Base-by-base conservation (phyloP, 2,888 invertebrate genomes). In the Oligia fasciuncula region DNA sequence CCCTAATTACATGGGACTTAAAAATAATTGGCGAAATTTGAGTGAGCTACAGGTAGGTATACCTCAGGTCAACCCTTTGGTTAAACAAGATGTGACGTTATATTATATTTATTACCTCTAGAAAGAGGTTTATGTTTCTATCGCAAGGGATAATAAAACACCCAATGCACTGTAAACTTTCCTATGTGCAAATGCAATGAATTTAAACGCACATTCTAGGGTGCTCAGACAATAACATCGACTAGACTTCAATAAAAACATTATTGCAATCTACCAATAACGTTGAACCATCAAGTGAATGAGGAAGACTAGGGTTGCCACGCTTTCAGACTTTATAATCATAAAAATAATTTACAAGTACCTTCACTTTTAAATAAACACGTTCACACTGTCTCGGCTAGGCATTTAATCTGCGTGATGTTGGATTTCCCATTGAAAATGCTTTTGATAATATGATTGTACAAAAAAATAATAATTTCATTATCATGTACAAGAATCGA, bases 211-310 rank as follows among this genome's bases (percentile, higher is more conserved):
- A 40, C n/a, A 19, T 14, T 51, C 57, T 43, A 70, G 54, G 40
- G 71, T 35, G 19, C 67, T 51, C 63, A 57, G 35, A 73, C 73
- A 80, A 72, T 74, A 85, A 75, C 62, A 83, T 76, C 49, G 67
- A 76, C 79, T 73, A 73, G 63, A 73, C 73, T 73, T 63, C 67
- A 73, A 84, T 84, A 84, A 85, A 84, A 85, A 76, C 73, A 81
- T 71, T 85, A 84, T 85, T 76, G 71, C 66, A 57, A 84, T 60
- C 71, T 72, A 76, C 85, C 80, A 83, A 84, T 85, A 84, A 74
- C 73, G 76, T 76, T 76, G 60, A 68, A 84, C 70, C 74, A 84
- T 67, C 14, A 51, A 81, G n/a, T 2, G 76, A 81, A 70, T 63
- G 70, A 73, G 11, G 54, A 66, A 23, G 29, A 13, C 9, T 35